phyloP scores from a whole-genome alignment of 2,797 vertebrate genomes.

The Jordanella pulchra region DNA sequence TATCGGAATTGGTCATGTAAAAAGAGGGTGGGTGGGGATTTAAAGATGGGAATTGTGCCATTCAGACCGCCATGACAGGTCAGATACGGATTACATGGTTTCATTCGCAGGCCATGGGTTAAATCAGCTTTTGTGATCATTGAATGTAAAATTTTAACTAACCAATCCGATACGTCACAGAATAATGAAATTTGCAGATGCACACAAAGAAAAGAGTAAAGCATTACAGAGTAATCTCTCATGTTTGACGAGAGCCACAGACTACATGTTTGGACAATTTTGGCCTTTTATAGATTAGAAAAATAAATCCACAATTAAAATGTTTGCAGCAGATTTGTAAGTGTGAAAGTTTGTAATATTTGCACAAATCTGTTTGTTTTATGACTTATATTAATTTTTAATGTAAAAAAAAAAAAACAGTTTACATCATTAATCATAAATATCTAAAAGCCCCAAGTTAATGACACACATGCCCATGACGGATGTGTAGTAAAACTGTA shows the following conservation, averaged over 20 bases:
- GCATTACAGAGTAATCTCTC: no score
- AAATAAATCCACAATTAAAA: no score
- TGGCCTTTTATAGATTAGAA: no score
- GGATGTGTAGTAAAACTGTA: not conserved
- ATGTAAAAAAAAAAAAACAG: not conserved
- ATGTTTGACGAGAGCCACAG: no score
- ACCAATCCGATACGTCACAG: conserved; percentile 21
- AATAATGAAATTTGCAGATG: conserved; percentile 10
- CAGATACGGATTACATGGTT: no score
- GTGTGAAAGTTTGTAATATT: not conserved
- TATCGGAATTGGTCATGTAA: no score
- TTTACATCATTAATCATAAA: not conserved
- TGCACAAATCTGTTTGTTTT: not conserved
- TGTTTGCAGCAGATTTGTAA: not conserved
- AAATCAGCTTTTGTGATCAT: not conserved
- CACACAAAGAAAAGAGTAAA: not conserved
- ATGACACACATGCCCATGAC: not conserved
- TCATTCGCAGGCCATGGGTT: no score
- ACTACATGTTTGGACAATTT: no score
- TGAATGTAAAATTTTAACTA: conserved; percentile 5
- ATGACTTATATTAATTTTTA: not conserved
- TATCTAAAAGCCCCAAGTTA: not conserved
- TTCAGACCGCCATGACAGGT: no score
- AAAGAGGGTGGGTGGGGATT: no score
- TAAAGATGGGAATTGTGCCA: no score